phyloP scores from a whole-genome alignment of 2,797 vertebrate species.

The Characodon lateralis region DNA sequence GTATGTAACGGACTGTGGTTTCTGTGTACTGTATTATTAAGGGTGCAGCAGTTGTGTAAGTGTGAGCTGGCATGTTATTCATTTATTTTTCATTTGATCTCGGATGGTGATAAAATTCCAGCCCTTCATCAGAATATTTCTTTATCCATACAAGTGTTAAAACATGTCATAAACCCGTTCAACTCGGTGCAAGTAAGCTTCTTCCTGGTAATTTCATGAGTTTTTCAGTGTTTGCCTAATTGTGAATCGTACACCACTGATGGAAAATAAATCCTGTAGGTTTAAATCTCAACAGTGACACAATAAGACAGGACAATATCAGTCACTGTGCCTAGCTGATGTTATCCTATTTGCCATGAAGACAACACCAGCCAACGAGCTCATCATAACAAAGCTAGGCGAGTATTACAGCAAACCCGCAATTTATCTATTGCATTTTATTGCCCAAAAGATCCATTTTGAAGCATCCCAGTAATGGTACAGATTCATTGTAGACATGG shows the following conservation, averaged over 20 bases:
- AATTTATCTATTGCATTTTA: not conserved
- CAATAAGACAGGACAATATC: not conserved
- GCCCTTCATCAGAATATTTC: not conserved
- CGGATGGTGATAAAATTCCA: not conserved
- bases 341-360: not conserved
- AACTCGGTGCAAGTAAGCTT: not conserved
- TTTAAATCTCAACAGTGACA: not conserved
- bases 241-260: not conserved
- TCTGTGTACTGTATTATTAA: not conserved
- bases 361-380: not conserved
- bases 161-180: not conserved
- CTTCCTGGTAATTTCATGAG: not conserved
- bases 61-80: not conserved
- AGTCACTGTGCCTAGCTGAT: not conserved
- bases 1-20: not conserved
- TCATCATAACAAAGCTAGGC: not conserved
- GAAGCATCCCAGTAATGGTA: not conserved
- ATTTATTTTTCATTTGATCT: conserved; percentile 1
- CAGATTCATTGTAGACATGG: not conserved
- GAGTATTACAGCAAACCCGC: not conserved
- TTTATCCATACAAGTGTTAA: not conserved
- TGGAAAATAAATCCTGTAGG: not conserved
- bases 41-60: not conserved
- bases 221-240: not conserved
- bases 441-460: not conserved